phyloP scores from a whole-genome alignment of 2,113 vertebrate species.

The Actenoides hombroni region DNA sequence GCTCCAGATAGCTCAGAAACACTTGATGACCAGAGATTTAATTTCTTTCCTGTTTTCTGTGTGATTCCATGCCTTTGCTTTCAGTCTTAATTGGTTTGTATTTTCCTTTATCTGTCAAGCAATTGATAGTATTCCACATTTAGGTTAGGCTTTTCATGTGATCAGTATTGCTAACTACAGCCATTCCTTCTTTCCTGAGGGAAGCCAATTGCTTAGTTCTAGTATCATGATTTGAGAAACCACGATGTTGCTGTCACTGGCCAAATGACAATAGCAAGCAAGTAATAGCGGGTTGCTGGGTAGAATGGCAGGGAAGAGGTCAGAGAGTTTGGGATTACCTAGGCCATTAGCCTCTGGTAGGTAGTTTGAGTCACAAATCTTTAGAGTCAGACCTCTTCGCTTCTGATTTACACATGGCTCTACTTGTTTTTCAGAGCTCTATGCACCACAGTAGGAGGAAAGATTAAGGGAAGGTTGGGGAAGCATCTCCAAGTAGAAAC shows the following conservation, averaged over 20 bases:
- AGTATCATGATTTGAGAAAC: background rate
- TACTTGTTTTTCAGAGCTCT: background rate
- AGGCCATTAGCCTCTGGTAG: background rate
- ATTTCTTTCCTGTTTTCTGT: background rate
- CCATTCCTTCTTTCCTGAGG: background rate
- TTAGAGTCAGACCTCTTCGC: background rate
- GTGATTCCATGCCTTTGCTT: background rate
- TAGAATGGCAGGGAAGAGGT: background rate
- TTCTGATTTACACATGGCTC: background rate
- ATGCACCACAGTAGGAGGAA: background rate
- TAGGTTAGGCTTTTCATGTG: background rate
- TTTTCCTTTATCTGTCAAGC: background rate
- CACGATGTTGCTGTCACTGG: background rate
- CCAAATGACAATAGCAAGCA: background rate
- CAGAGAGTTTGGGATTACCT: background rate
- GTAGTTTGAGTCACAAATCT: background rate
- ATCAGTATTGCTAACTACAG: background rate
- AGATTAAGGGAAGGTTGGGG: background rate
- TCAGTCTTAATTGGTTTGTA: background rate
- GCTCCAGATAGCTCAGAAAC: background rate
- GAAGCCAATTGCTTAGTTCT: background rate
- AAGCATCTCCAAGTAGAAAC: background rate
- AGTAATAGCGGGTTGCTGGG: rapidly evolving
- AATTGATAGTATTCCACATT: background rate
- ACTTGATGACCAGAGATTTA: background rate